Evolutionary conservation across 1,140 invertebrate species (phyloP).

Genomic region (Musca vetustissima): DNA sequence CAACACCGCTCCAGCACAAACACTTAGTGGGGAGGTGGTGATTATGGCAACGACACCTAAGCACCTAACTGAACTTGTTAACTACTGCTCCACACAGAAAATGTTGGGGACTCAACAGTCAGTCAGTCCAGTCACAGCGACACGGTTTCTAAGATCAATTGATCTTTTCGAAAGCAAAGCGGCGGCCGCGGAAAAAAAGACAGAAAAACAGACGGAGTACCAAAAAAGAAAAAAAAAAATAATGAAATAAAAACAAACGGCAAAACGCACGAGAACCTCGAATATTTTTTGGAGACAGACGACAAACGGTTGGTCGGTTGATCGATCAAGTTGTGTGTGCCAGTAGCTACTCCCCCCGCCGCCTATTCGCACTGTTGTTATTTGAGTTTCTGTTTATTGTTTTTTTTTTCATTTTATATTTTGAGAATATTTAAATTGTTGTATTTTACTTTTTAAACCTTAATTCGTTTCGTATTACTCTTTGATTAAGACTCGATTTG

Average conservation of each 20-base stretch:
- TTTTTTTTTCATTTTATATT: slow-evolving; percentile 1
- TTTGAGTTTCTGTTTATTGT: not conserved
- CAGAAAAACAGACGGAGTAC: not conserved
- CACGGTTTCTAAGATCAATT: slow-evolving; percentile 15
- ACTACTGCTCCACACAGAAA: not conserved
- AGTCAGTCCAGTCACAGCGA: slow-evolving; percentile 1
- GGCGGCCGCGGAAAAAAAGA: not conserved
- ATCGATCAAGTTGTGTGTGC: no score
- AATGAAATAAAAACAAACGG: not conserved
- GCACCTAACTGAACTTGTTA: no score
- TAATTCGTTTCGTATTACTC: slow-evolving; percentile 11
- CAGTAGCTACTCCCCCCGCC: no score
- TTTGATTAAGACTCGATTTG: slow-evolving; percentile 6
- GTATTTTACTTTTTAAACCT: slow-evolving; percentile 14
- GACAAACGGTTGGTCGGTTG: no score
- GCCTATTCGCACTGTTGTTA: no score
- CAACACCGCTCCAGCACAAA: no score
- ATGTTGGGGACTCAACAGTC: not conserved
- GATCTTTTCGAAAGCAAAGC: slow-evolving; percentile 11
- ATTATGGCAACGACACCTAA: no score
- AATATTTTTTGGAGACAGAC: not conserved
- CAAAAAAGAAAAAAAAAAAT: not conserved
- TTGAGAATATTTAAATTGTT: not conserved
- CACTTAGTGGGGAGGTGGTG: no score
- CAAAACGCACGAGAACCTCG: not conserved